Conservation (phyloP, 1,140 invertebrate species). For the Neuroterus valhalla region DNA sequence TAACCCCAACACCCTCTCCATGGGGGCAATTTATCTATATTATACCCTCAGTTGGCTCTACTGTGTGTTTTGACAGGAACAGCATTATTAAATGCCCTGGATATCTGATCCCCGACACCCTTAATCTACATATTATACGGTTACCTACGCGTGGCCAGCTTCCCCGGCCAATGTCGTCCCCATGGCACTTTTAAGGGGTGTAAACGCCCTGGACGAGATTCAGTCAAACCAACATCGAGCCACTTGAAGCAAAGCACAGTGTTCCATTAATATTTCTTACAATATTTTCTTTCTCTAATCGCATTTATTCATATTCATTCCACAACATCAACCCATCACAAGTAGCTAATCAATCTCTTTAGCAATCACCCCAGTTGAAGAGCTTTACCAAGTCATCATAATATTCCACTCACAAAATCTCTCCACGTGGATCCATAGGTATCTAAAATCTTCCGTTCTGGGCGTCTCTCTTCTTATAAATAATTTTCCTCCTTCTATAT, state of each 20-base stretch:
- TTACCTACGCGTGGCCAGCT: slow-evolving; percentile 68
- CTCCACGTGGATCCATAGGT: too few relatives aligned
- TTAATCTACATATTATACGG: slow-evolving; percentile 75
- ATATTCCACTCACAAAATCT: too few relatives aligned
- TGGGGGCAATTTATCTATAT: slow-evolving; percentile 74
- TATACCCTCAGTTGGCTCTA: slow-evolving; percentile 73
- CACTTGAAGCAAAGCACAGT: slow-evolving; percentile 20
- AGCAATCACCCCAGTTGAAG: too few relatives aligned
- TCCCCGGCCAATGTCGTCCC: slow-evolving; percentile 49
- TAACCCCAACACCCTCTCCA: slow-evolving; percentile 61
- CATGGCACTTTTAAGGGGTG: slow-evolving; percentile 46
- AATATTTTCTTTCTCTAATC: too few relatives aligned
- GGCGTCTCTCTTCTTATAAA: too few relatives aligned
- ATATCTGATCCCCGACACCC: slow-evolving; percentile 74
- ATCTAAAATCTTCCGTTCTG: too few relatives aligned
- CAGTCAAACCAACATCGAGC: slow-evolving; percentile 10
- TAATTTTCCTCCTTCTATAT: too few relatives aligned
- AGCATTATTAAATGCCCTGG: slow-evolving; percentile 75
- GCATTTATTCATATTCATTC: too few relatives aligned
- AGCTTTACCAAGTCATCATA: too few relatives aligned
- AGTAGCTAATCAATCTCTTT: too few relatives aligned
- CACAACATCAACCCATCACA: neutral
- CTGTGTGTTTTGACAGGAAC: slow-evolving; percentile 75
- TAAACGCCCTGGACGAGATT: slow-evolving; percentile 32
- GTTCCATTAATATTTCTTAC: too few relatives aligned